Percentiles rank a stretch among this genome's conserved stretches.
These are phyloP conservation scores for Corydoras sp. DNA, from an alignment of 2,113 vertebrate species.

Conservation along the genomic window DNA sequence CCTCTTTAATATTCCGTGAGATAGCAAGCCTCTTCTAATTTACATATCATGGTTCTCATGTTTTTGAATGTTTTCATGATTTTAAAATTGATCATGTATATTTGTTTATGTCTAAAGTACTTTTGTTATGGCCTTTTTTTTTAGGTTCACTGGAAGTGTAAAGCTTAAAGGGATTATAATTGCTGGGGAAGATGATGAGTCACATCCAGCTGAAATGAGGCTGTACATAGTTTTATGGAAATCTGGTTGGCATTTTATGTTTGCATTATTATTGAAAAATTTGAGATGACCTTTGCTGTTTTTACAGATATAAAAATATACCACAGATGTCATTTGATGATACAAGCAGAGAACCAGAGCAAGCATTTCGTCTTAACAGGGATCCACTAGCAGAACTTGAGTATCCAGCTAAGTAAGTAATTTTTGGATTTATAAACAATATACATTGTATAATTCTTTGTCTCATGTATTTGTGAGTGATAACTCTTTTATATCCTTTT, in stretches of 20 bases:
- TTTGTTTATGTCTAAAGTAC: neutral
- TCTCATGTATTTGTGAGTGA: too few species aligned
- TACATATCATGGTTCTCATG: neutral
- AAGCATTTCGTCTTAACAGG: conserved; percentile 85
- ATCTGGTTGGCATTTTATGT: too few species aligned
- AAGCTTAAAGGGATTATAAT: conserved; percentile 89
- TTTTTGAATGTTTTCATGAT: too few species aligned
- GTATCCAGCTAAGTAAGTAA: conserved; percentile 89
- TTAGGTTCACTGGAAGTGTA: conserved; percentile 90
- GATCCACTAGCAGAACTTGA: conserved; percentile 82
- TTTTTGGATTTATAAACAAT: neutral
- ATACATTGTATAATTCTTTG: too few species aligned
- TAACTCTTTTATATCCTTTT: too few species aligned
- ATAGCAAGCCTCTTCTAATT: neutral
- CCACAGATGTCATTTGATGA: conserved; percentile 97
- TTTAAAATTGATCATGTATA: neutral
- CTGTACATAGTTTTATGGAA: conserved; percentile 71
- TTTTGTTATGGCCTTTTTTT: conserved; percentile 41
- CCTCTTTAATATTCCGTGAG: conserved; percentile 97
- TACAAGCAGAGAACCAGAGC: conserved; percentile 82
- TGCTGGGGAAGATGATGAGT: conserved; percentile 80
- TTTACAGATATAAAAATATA: conserved; percentile 85
- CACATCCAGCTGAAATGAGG: conserved; percentile 86
- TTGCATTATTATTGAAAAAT: neutral
- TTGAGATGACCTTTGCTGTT: neutral